Base-by-base conservation (phyloP, 2,888 invertebrate species). In the Metalampra italica region DNA sequence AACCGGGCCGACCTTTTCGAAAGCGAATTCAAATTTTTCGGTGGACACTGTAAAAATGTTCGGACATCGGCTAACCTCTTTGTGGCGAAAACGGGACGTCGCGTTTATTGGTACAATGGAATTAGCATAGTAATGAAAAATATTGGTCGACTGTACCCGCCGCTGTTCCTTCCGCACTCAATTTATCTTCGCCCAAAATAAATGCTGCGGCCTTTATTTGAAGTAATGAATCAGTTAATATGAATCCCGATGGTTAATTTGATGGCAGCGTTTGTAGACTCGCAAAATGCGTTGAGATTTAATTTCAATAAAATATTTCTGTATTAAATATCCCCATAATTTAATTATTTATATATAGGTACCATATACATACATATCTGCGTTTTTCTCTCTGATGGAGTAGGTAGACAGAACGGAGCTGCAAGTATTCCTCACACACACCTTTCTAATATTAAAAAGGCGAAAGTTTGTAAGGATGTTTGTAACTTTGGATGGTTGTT, bases 41-140 rank as follows among this genome's bases (percentile, higher is more conserved):
- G 79, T 73, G 82, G 81, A 79, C 79, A 78, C 71, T 70, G 78
- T 79, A 78, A 82, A 83, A 82, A 77, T 64, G 75, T 58, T 75
- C 69, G 73, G 77, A 76, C 73, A 78, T 39, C 45, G 67, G 79
- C 80, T 80, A 84, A 84, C 81, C 82, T 82, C 80, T 85, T 83
- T 85, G 82, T 75, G 81, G 78, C 69, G 62, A 70, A 53, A 57
- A 59, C 59, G 59, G 78, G 71, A 66, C 74, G 66, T 74, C 72
- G 67, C 83, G 77, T 85, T 86, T 82, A 86, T 87, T 84, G 82
- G 82, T 62, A 80, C 80, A 87, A 87, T 84, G 82, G 80, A 85
- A 88, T 88, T 88, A 88, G 84, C 86, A 88, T 88, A 86, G 82
- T 86, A 86, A 88, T 88, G 86, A 87, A 87, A 87, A 86, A 87